Base-by-base conservation (phyloP, 2,888 invertebrate genomes). In the Scelioninae gen. 2 region DNA sequence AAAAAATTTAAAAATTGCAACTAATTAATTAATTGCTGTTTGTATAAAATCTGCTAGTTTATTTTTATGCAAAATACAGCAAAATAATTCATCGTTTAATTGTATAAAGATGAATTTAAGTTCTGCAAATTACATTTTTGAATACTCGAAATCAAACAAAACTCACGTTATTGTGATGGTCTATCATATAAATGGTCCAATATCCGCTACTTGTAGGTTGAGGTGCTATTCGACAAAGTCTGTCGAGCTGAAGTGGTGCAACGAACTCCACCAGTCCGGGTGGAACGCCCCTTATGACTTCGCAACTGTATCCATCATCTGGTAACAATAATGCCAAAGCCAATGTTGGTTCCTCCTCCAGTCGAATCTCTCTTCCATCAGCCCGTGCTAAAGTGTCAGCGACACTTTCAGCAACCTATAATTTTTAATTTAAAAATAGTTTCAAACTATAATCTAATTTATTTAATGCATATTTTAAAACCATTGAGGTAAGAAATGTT, bases 221-320 rank as follows among this genome's bases (percentile, higher is more conserved):
- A 6, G 94, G 92, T 11, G 96, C 94, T 83, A 98, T 89, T 1
- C 96, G 91, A 84, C 97, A 97, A 79, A 97, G 90, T 6, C 95
- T 96, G 25, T 93, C 93, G 52, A 92, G 91, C 85, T 94, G 94
- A 31, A 96, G 87, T 0, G 95, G 95, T 74, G 92, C 92, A 33
- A 96, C 87, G 83, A 96, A 96, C 86, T 96, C 96, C 0, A 94
- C 93, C 39, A 97, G 88, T 0, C 96, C 97, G 0, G 97, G 96
- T 28, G 98, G 98, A 67, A 98, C 94, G 45, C 97, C 97, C 73
- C 94, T 90, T 55, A 96, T 95, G 65, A 97, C 96, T 87, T 98
- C 98, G 83, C 96, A 97, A 83, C 97, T 97, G 88, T 97, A 98
- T 15, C 97, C 98, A 87, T 99, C 98, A 83, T 98, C 97, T 0